Base-by-base conservation (phyloP, 2,888 invertebrate species). In the Amphipoea lucens region DNA sequence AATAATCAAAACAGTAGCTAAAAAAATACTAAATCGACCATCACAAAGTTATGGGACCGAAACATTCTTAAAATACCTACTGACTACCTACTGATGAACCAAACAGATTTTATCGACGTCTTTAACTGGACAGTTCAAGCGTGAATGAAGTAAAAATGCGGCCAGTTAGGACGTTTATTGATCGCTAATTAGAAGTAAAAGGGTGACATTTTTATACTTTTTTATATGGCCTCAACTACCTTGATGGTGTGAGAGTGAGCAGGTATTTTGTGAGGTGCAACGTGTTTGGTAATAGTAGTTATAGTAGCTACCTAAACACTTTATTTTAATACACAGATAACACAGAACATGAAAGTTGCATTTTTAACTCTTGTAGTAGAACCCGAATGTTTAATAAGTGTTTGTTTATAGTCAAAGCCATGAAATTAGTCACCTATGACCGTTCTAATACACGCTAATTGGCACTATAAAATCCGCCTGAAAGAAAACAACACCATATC, bases 41-140 rank as follows among this genome's bases (percentile, higher is more conserved):
- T 87, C 86, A 86, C 84, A 90, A 90, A 90, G 79, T 86, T 89
- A 89, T 82, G 87, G 88, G 84, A 91, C 86, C 91, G 92, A 89
- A 87, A 86, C 88, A 93, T 93, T 92, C 91, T 79, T 87, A 45
- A 89, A 89, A 89, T 89, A 88, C 83, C 80, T 85, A 40, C 40
- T 40, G 76, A 67, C 82, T 89, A 88, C 83, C 80, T 85, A 40
- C 40, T 40, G 76, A 67, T 83, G 83, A 91, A 90, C 83, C 76
- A 75, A 88, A 87, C 86, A 85, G 90, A 90, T 91, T 91, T 87
- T 90, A 92, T 91, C 91, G 85, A 85, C 69, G 83, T 84, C 79
- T 81, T 85, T 88, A 88, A 77, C 54, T 77, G 67, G 81, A 85
- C 82, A 82, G 82, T 85, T 85, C 74, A 88, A 86, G 84, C 89